Evolutionary conservation across 2,888 invertebrate genomes (phyloP).

Genomic region (Caenorhabditis uteleia): DNA sequence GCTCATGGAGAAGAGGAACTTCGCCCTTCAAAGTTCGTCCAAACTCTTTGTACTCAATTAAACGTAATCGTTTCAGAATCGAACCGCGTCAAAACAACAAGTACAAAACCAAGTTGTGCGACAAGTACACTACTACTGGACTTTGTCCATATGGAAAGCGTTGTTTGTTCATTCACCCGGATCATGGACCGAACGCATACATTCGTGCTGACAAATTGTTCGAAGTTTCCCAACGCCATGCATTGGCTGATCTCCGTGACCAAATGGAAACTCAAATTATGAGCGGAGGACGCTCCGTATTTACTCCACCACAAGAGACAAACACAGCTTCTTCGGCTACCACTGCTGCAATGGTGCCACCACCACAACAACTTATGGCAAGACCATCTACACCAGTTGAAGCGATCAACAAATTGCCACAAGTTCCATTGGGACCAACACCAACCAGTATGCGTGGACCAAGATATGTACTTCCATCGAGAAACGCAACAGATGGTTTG

Average conservation of each 20-base stretch:
- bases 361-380: neutral
- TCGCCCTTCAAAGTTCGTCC: conserved; percentile 54
- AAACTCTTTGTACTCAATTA: neutral
- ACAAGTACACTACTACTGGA: conserved; percentile 68
- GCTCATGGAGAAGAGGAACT: conserved; percentile 66
- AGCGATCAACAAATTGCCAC: neutral
- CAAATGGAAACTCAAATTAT: conserved; percentile 35
- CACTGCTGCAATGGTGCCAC: conserved; percentile 2
- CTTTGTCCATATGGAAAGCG: conserved; percentile 67
- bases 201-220: conserved; percentile 56
- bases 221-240: conserved; percentile 50
- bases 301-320: conserved; percentile 2
- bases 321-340: neutral
- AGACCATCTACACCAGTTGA: conserved; percentile 4
- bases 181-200: conserved; percentile 50
- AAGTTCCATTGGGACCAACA: conserved; percentile 7
- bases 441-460: conserved; percentile 5
- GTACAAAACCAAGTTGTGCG: conserved; percentile 69
- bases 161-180: conserved; percentile 68
- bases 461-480: neutral
- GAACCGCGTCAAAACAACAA: conserved; percentile 58
- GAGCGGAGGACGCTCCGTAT: conserved; percentile 13
- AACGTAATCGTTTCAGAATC: conserved; percentile 31
- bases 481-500: conserved; percentile 2
- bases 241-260: conserved; percentile 43